phyloP scores from a whole-genome alignment of 92 coral and sea anemone genomes.

The Umimayanthus kanabou region DNA sequence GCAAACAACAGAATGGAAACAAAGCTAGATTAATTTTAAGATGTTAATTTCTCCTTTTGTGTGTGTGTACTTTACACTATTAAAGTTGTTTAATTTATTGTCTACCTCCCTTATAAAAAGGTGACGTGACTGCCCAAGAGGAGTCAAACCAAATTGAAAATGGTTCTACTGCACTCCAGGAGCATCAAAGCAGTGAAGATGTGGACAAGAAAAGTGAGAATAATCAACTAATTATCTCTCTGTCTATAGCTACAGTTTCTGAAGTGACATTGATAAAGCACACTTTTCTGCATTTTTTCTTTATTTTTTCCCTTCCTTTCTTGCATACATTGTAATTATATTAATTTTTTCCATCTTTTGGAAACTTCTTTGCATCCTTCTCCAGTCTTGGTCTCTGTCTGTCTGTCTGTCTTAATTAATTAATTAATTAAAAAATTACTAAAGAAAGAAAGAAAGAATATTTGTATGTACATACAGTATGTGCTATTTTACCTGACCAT shows the following conservation, averaged over 20 bases:
- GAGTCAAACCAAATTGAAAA: background rate
- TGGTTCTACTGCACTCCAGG: background rate
- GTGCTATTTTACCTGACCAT: background rate
- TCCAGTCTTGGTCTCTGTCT: too few species aligned
- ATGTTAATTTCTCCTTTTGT: too few species aligned
- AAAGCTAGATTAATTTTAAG: background rate
- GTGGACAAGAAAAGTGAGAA: background rate
- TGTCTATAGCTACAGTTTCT: too few species aligned
- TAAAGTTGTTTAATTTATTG: background rate
- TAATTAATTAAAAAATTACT: too few species aligned
- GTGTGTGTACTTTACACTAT: background rate
- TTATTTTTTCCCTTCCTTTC: background rate
- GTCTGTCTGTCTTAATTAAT: too few species aligned
- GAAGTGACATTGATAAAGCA: too few species aligned
- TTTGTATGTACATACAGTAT: background rate
- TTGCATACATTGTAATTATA: background rate
- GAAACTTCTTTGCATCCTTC: too few species aligned
- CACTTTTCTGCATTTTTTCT: too few species aligned
- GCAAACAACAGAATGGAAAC: background rate
- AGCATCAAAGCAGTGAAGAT: background rate
- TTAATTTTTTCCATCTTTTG: background rate
- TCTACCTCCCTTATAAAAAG: background rate
- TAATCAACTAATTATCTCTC: background rate
- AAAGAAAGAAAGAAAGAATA: background rate
- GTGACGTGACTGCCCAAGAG: background rate